A percentile compares a stretch with the other conserved stretches of the same genome.
Conservation (phyloP, 2,113 vertebrate genomes). For the Lethenteron reissneri region DNA sequence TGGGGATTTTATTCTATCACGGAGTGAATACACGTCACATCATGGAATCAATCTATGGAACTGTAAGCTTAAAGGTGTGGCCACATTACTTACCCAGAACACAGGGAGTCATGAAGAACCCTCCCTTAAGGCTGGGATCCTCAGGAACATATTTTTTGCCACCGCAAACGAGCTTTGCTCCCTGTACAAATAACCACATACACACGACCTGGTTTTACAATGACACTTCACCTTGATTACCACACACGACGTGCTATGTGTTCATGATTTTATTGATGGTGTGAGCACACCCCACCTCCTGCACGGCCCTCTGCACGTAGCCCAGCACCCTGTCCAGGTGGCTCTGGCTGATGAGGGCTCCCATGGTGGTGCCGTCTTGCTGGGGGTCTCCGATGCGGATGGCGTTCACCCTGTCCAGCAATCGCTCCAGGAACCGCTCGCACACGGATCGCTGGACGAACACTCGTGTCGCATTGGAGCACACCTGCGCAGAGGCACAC, state of each 20-base stretch:
- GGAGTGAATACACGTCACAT: too few species aligned
- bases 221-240: too few species aligned
- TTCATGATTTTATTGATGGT: too few species aligned
- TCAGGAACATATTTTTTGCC: constrained; percentile 39
- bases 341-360: constrained; percentile 51
- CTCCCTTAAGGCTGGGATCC: constrained; percentile 53
- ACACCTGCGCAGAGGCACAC: constrained; percentile 33
- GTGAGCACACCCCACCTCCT: constrained; percentile 32
- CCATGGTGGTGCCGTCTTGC: constrained; percentile 57
- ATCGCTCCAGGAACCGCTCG: constrained; percentile 47
- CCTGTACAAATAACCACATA: constrained; percentile 24
- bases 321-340: constrained; percentile 62
- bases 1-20: too few species aligned
- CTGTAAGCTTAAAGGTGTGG: too few species aligned
- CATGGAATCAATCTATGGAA: too few species aligned
- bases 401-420: constrained; percentile 54
- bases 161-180: constrained; percentile 58
- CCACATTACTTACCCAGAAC: constrained; percentile 36
- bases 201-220: too few species aligned
- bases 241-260: too few species aligned
- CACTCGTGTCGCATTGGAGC: constrained; percentile 76
- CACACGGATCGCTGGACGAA: constrained; percentile 63
- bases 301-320: constrained; percentile 45
- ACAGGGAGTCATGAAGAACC: constrained; percentile 70
- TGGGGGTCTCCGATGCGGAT: constrained; percentile 67